Evolutionary conservation across 2,113 vertebrate species (phyloP).

Genomic region (Macquaria ambigua): DNA sequence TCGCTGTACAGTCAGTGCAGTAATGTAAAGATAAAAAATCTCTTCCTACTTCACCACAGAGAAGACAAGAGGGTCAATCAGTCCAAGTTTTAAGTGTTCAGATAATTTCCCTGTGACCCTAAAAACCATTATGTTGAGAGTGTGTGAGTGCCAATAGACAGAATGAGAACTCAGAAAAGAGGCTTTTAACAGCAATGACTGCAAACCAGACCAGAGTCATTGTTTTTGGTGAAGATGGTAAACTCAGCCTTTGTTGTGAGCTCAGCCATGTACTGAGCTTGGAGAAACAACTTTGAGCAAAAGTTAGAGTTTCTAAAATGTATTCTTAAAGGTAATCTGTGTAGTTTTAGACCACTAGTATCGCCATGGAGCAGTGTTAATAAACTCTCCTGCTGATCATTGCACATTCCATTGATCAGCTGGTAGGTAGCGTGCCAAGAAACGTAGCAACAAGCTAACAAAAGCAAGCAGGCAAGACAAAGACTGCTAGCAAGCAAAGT

Average conservation of each 20-base stretch:
- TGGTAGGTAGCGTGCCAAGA: not conserved
- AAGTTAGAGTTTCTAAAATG: no score
- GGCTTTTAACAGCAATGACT: conserved; percentile 43
- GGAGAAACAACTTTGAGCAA: not conserved
- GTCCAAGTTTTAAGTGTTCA: not conserved
- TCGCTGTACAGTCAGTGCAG: not conserved
- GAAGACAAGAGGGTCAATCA: not conserved
- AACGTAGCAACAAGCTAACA: not conserved
- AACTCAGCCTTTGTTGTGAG: not conserved
- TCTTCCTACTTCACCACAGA: not conserved
- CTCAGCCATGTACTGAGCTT: not conserved
- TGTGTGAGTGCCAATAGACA: not conserved
- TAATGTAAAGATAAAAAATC: not conserved
- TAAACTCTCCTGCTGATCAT: not conserved
- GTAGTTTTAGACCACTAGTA: no score
- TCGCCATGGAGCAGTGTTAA: no score
- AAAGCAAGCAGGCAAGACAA: not conserved
- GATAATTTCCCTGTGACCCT: conserved; percentile 17
- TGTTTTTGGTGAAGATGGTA: no score
- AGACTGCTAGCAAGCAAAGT: not conserved
- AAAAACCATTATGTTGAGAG: conserved; percentile 11
- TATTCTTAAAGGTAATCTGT: no score
- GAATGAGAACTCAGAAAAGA: conserved; percentile 7
- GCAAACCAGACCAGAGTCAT: not conserved
- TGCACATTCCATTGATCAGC: not conserved